These are phyloP conservation scores for Zosterops lateralis DNA, from an alignment of 2,113 vertebrate species.

Conservation along the genomic window DNA sequence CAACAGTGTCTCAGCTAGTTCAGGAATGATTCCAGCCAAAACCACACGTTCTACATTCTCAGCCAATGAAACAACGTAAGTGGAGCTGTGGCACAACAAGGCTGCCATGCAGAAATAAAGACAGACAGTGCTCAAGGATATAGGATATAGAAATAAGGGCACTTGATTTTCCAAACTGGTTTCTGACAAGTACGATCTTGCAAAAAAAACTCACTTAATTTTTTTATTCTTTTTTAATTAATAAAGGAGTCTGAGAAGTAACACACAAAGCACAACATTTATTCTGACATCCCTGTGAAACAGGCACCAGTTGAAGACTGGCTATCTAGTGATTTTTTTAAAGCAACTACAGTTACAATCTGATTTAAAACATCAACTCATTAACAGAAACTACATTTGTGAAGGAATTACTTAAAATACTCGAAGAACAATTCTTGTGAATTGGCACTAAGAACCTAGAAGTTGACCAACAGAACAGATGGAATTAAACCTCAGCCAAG, in stretches of 20 bases:
- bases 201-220: neutral
- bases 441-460: neutral
- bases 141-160: neutral
- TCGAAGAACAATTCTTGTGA: neutral
- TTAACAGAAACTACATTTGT: neutral
- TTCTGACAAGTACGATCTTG: neutral
- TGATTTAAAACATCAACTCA: neutral
- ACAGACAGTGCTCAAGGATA: neutral
- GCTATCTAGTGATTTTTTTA: neutral
- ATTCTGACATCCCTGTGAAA: neutral
- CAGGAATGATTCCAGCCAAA: conserved; percentile 10
- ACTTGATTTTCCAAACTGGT: neutral
- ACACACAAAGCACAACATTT: neutral
- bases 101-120: neutral
- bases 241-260: neutral
- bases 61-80: conserved; percentile 42
- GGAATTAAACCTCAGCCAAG: neutral
- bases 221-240: neutral
- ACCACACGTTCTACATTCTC: conserved; percentile 52
- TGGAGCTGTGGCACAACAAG: neutral
- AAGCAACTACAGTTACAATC: neutral
- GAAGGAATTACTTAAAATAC: neutral
- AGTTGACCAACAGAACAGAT: neutral
- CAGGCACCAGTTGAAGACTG: neutral
- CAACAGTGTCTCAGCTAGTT: conserved; percentile 1